phyloP scores from a whole-genome alignment of 2,888 invertebrate species.

The Gandaritis pyraliata region DNA sequence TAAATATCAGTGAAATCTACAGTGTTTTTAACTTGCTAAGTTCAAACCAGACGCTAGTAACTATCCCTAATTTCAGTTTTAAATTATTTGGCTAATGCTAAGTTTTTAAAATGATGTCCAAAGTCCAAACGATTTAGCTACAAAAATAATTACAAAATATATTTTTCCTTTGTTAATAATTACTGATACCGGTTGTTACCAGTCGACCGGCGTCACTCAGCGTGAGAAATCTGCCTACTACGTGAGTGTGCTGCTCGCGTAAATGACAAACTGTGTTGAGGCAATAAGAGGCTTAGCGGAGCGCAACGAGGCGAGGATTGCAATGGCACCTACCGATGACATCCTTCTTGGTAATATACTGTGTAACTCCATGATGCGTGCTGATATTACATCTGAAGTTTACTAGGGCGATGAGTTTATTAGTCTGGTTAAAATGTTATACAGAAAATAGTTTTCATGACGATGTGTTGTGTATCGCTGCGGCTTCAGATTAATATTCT shows the following conservation, averaged over 20 bases:
- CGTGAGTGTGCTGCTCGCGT: constrained; percentile 33
- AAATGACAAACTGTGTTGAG: constrained; percentile 54
- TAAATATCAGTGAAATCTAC: too few relatives aligned
- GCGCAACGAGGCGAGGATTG: constrained; percentile 46
- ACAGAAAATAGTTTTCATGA: neutral
- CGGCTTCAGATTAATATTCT: too few relatives aligned
- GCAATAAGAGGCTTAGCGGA: constrained; percentile 54
- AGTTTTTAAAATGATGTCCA: too few relatives aligned
- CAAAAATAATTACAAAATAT: too few relatives aligned
- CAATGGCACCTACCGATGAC: constrained; percentile 21
- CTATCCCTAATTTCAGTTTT: too few relatives aligned
- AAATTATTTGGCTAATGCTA: too few relatives aligned
- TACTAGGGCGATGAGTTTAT: constrained; percentile 6
- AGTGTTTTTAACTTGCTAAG: too few relatives aligned
- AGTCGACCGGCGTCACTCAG: neutral
- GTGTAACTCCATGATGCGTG: constrained; percentile 15
- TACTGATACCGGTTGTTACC: too few relatives aligned
- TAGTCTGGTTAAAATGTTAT: constrained; percentile 3
- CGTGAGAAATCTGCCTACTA: constrained; percentile 6
- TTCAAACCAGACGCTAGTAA: too few relatives aligned
- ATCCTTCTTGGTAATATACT: constrained; percentile 24
- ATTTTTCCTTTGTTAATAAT: too few relatives aligned
- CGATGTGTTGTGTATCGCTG: too few relatives aligned
- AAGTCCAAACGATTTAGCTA: too few relatives aligned
- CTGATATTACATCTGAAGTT: constrained; percentile 13